Conservation (phyloP, 2,797 vertebrate genomes). For the Leptodactylus fallax region DNA sequence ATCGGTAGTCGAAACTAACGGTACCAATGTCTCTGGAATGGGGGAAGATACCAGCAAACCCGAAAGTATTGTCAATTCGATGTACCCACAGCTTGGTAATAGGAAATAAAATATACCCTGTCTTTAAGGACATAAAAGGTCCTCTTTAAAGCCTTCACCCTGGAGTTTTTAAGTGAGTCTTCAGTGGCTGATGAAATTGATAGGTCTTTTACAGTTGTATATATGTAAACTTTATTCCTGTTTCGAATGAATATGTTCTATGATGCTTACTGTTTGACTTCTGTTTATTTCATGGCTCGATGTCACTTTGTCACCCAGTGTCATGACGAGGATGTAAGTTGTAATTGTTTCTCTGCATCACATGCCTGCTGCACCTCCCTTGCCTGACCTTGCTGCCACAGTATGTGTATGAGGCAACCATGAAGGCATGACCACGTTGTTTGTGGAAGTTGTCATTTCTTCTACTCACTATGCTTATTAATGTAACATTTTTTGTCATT, state of each 20-base stretch:
- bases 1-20: too few relatives aligned
- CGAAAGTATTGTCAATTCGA: too few relatives aligned
- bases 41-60: too few relatives aligned
- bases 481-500: background rate
- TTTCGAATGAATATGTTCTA: slow-evolving; percentile 52
- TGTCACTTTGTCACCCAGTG: slow-evolving; percentile 93
- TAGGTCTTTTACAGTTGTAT: background rate
- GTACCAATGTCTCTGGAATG: too few relatives aligned
- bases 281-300: slow-evolving; percentile 74
- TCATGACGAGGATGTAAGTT: slow-evolving; percentile 97
- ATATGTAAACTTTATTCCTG: slow-evolving; percentile 54
- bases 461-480: background rate
- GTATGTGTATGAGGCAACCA: slow-evolving; percentile 20
- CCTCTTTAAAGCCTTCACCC: too few relatives aligned
- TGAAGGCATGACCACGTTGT: slow-evolving; percentile 43
- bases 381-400: slow-evolving; percentile 20
- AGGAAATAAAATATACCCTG: too few relatives aligned
- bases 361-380: slow-evolving; percentile 65
- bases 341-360: slow-evolving; percentile 74
- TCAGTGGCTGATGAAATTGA: background rate
- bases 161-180: too few relatives aligned
- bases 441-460: background rate
- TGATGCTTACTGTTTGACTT: slow-evolving; percentile 60
- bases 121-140: too few relatives aligned
- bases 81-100: too few relatives aligned